phyloP scores from a whole-genome alignment of 2,888 invertebrate species.

The Lycocerus yunnanus region DNA sequence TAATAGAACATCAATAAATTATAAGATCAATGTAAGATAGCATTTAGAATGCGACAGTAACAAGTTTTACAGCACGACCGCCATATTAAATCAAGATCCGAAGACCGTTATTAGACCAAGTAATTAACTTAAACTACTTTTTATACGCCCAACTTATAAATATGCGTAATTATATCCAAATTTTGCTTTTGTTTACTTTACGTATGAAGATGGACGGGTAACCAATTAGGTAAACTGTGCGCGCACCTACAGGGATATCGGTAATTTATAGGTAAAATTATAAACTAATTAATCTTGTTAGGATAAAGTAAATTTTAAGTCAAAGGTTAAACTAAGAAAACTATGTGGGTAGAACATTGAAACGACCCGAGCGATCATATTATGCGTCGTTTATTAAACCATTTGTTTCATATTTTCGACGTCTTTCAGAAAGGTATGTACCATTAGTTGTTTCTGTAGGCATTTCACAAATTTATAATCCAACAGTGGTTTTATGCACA shows the following conservation, averaged over 20 bases:
- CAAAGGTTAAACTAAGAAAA: slow-evolving; percentile 19
- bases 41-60: slow-evolving; percentile 39
- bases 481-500: slow-evolving; percentile 28
- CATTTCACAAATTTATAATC: slow-evolving; percentile 39
- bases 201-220: not conserved
- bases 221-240: not conserved
- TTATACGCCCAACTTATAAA: slow-evolving; percentile 37
- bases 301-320: slow-evolving; percentile 11
- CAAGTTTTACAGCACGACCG: slow-evolving; percentile 38
- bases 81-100: slow-evolving; percentile 41
- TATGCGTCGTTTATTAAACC: slow-evolving; percentile 42
- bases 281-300: not conserved
- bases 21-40: slow-evolving; percentile 38
- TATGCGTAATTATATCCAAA: slow-evolving; percentile 32
- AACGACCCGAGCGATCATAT: slow-evolving; percentile 36
- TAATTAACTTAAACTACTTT: slow-evolving; percentile 41
- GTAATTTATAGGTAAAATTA: not conserved
- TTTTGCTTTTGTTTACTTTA: not conserved
- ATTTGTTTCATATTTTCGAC: slow-evolving; percentile 43
- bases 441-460: slow-evolving; percentile 40
- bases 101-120: slow-evolving; percentile 39
- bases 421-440: slow-evolving; percentile 36
- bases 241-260: not conserved
- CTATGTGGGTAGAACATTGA: slow-evolving; percentile 31
- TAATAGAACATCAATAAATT: slow-evolving; percentile 38